A percentile compares a stretch with the other conserved stretches of the same genome.
Conservation (phyloP, 2,888 invertebrate genomes). For the Trissolcus japonicus region DNA sequence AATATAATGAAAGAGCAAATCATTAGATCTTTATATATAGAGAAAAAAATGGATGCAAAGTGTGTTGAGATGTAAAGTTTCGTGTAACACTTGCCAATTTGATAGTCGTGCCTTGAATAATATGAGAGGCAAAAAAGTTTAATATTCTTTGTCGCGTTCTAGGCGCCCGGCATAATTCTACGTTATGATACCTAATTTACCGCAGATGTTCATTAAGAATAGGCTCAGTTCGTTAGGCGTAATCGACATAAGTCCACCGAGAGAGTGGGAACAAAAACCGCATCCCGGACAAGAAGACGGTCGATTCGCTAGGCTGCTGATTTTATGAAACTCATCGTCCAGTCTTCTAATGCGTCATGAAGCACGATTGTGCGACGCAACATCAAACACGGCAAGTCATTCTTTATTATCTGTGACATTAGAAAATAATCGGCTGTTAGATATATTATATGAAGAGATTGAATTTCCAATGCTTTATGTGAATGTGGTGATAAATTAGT, state of each 20-base stretch:
- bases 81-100: slow-evolving; percentile 5
- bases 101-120: slow-evolving; percentile 13
- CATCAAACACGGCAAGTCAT: slow-evolving; percentile 41
- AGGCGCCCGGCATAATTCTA: slow-evolving; percentile 22
- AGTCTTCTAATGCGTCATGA: slow-evolving; percentile 59
- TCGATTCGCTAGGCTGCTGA: slow-evolving; percentile 62
- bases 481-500: slow-evolving; percentile 16
- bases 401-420: slow-evolving; percentile 33
- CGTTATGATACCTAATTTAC: slow-evolving; percentile 47
- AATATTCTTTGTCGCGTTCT: slow-evolving; percentile 17
- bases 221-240: slow-evolving; percentile 37
- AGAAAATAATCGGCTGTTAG: slow-evolving; percentile 12
- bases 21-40: too few species aligned
- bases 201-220: slow-evolving; percentile 49
- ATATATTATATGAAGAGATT: neutral
- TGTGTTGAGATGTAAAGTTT: too few species aligned
- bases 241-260: slow-evolving; percentile 28
- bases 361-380: slow-evolving; percentile 60
- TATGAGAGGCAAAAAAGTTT: slow-evolving; percentile 6
- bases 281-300: slow-evolving; percentile 52
- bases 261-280: slow-evolving; percentile 30
- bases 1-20: too few species aligned
- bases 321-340: slow-evolving; percentile 60
- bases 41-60: too few species aligned
- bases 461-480: slow-evolving; percentile 5